Evolutionary conservation across 1,140 invertebrate species (phyloP).

Genomic region (Diorhabda sublineata): DNA sequence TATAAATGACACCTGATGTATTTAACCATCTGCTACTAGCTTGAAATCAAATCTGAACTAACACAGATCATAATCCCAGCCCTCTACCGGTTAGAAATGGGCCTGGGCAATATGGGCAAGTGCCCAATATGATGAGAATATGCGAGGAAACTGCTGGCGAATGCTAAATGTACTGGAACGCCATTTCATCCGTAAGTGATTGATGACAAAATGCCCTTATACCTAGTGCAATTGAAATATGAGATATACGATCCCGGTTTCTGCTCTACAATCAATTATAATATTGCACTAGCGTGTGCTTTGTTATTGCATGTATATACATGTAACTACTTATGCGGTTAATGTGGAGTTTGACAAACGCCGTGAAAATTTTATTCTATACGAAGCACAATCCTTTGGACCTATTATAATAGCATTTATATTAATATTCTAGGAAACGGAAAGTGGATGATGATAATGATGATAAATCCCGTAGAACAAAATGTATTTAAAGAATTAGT

Average conservation of each 20-base stretch:
- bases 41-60: constrained; percentile 3
- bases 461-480: too few relatives aligned
- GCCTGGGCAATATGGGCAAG: constrained; percentile 28
- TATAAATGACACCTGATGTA: background rate
- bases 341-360: constrained; percentile 7
- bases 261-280: constrained; percentile 34
- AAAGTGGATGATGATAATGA: too few relatives aligned
- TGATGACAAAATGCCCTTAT: constrained; percentile 45
- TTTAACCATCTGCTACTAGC: background rate
- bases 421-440: too few relatives aligned
- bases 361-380: background rate
- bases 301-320: constrained; percentile 1
- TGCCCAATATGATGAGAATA: constrained; percentile 33
- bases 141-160: constrained; percentile 41
- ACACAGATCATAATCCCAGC: background rate
- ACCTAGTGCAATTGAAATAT: constrained; percentile 47
- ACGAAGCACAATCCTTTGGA: background rate
- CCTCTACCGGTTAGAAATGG: constrained; percentile 9
- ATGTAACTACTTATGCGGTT: constrained; percentile 7
- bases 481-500: too few relatives aligned
- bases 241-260: constrained; percentile 33
- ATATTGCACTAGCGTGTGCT: constrained; percentile 27
- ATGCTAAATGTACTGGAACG: constrained; percentile 49
- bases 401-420: too few relatives aligned
- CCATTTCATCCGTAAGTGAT: constrained; percentile 47